Base-by-base conservation (phyloP, 2,888 invertebrate genomes). In the Fissipunctia ypsillon region DNA sequence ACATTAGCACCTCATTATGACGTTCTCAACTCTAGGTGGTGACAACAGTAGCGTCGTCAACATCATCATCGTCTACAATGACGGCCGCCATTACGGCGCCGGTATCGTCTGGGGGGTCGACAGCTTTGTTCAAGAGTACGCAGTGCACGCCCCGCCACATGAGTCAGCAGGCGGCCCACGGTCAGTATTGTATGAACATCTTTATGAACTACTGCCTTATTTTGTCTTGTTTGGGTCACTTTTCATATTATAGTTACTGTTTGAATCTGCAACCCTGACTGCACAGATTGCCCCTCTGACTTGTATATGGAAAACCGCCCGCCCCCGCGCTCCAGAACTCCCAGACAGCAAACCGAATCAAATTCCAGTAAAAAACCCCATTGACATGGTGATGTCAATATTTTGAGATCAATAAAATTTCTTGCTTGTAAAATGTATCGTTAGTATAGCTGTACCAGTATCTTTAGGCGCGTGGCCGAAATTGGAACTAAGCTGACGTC, bases 41-140 rank as follows among this genome's bases (percentile, higher is more conserved):
- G 77, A 94, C 93, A 12, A 93, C 94, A 2, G 88, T 89, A 25
- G 94, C 94, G 14, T 91, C 93, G 0, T 93, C 94, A 1, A 90
- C 92, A 0, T 89, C 93, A 0, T 81, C 90, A 2, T 86, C 94
- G 0, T 78, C 91, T 0, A 90, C 92, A 1, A 90, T 90, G 84
- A 91, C 93, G 14, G 76, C 92, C 0, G 78, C 93, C 0, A 85
- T 90, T 73, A 88, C 91, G 1, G 88, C 87, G 63, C 90, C 93
- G 0, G 89, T 90, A 2, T 79, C 90, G 0, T 86, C 91, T 0
- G 86, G 87, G 50, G 60, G 77, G 66, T 78, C 88, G 6, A 70
- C 81, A 12, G 74, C 89, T 0, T 75, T 94, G 50, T 95, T 94
- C 91, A 95, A 95, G 84, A 89, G 87, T 71, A 78, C 90, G 1